These are phyloP conservation scores for Artibeus jamaicensis DNA, from an alignment of 2,797 vertebrate genomes.

Conservation along the genomic window DNA sequence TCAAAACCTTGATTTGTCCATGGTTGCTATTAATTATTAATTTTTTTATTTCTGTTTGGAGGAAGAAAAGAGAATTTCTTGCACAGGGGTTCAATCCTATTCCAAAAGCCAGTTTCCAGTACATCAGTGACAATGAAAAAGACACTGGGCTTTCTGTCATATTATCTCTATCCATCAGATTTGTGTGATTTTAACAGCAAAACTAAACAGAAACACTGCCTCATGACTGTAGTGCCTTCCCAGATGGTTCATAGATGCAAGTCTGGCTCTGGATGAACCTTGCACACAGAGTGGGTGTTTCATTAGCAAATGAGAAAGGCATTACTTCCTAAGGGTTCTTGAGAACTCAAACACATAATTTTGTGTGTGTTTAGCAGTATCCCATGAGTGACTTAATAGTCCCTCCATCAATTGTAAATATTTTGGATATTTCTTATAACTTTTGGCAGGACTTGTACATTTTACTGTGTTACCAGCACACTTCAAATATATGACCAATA, in stretches of 20 bases:
- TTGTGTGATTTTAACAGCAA: conserved; percentile 30
- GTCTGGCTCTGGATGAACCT: neutral
- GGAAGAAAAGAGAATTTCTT: conserved; percentile 32
- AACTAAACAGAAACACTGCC: conserved; percentile 27
- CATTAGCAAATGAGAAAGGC: neutral
- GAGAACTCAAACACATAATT: neutral
- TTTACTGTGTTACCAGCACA: neutral
- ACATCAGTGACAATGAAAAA: neutral
- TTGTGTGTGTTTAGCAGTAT: conserved; percentile 10
- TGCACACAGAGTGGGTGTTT: neutral
- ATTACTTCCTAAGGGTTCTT: neutral
- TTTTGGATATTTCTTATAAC: conserved; percentile 33
- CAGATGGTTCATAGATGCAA: conserved; percentile 5
- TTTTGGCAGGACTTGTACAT: conserved; percentile 8
- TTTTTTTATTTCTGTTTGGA: neutral
- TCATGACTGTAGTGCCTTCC: neutral
- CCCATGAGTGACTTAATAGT: neutral
- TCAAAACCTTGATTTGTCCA: conserved; percentile 3
- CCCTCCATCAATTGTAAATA: conserved; percentile 34
- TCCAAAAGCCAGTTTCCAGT: neutral
- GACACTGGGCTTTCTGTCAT: neutral
- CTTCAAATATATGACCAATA: neutral
- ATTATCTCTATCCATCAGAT: neutral
- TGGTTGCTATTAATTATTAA: conserved; percentile 5
- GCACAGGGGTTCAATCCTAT: neutral